These are phyloP conservation scores for silkworm (Bombyx mori) DNA, from an alignment of 1,140 invertebrate genomes.

Conservation along the genomic window DNA sequence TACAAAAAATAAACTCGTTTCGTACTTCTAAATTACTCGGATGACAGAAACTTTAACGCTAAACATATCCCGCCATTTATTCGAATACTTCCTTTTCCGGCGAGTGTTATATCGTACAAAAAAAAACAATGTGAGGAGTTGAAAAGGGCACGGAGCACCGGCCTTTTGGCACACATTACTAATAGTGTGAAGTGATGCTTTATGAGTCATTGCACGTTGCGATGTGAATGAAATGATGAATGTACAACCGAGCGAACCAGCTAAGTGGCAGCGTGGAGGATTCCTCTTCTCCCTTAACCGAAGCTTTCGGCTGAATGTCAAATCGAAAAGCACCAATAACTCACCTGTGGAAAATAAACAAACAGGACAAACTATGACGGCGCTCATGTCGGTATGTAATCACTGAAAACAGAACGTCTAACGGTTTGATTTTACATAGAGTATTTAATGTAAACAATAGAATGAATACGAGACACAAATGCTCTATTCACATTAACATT, in stretches of 20 bases:
- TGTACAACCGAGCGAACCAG: conserved; percentile 47
- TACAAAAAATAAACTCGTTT: conserved; percentile 29
- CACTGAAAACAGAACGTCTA: no score
- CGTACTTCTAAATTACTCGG: not conserved
- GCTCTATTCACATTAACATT: no score
- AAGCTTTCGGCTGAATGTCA: conserved; percentile 49
- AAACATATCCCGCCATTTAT: no score
- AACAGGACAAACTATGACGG: conserved; percentile 22
- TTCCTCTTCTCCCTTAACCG: conserved; percentile 54
- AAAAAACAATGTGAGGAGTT: conserved; percentile 12
- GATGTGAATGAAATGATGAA: conserved; percentile 62
- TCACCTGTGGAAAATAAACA: conserved; percentile 37
- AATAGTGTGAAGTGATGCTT: conserved; percentile 34
- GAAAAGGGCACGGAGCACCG: conserved; percentile 9
- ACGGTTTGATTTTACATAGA: no score
- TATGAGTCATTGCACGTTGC: conserved; percentile 51
- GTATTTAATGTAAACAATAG: no score
- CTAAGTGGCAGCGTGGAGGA: conserved; percentile 58
- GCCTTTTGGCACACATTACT: conserved; percentile 26
- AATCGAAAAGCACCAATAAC: conserved; percentile 33
- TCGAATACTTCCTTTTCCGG: conserved; percentile 7
- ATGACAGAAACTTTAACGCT: no score
- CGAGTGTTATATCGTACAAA: conserved; percentile 2
- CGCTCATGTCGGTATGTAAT: conserved; percentile 32
- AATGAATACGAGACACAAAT: no score